Conservation (phyloP, 2,797 vertebrate genomes). For the Apogon hyalosoma region DNA sequence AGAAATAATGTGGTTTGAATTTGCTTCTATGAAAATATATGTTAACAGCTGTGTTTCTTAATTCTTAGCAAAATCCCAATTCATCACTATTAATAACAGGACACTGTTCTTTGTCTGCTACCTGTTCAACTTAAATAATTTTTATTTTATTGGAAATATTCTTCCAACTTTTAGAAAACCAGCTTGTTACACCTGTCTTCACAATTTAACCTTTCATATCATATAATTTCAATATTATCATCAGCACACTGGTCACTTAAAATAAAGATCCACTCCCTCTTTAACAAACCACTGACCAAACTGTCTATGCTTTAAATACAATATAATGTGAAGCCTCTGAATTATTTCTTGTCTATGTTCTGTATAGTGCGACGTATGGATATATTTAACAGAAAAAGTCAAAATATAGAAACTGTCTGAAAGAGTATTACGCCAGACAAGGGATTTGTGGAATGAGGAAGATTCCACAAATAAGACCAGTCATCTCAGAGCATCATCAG, state of each 20-base stretch:
- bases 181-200: background rate
- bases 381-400: no score
- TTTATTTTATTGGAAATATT: background rate
- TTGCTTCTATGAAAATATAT: conserved; percentile 13
- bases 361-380: no score
- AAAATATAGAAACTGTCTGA: no score
- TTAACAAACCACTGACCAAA: no score
- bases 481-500: conserved; percentile 24
- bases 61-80: background rate
- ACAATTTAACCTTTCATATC: background rate
- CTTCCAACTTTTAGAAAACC: background rate
- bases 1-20: conserved; percentile 8
- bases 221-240: conserved; percentile 5
- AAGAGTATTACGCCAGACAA: no score
- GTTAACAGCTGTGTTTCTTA: conserved; percentile 10
- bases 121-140: background rate
- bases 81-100: background rate
- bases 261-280: no score
- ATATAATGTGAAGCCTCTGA: no score
- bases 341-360: no score
- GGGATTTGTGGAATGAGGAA: conserved; percentile 1
- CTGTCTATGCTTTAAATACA: no score
- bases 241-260: no score
- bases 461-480: conserved; percentile 26
- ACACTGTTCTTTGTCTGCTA: background rate